Evolutionary conservation across 2,797 vertebrate species (phyloP).

Genomic region (Syngnathus rostellatus): DNA sequence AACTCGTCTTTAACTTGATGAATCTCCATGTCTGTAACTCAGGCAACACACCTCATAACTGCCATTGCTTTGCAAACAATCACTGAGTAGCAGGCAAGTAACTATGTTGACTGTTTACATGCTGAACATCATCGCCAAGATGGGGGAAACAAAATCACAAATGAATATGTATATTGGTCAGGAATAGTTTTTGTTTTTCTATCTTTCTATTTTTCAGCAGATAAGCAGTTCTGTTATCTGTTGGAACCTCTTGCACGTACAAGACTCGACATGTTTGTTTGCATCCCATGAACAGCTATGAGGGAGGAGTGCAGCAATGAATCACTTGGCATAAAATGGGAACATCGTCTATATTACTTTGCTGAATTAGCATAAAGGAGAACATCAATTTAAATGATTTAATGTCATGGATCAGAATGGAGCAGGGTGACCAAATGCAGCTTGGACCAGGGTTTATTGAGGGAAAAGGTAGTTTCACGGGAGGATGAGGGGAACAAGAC

Average conservation of each 20-base stretch:
- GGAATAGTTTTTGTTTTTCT: no score
- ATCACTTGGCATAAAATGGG: background rate
- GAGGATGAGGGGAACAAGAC: no score
- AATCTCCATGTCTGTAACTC: background rate
- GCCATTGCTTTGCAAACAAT: background rate
- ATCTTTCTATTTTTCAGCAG: background rate
- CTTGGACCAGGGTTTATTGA: no score
- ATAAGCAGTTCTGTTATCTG: background rate
- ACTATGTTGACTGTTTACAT: background rate
- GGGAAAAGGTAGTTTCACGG: no score
- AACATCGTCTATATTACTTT: background rate
- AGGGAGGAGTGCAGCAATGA: background rate
- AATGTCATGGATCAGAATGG: no score
- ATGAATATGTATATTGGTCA: background rate
- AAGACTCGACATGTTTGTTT: background rate
- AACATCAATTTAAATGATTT: no score
- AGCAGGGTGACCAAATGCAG: no score
- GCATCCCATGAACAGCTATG: background rate
- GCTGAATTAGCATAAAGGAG: no score
- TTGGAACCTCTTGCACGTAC: background rate
- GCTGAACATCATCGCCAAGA: background rate
- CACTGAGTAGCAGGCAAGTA: background rate
- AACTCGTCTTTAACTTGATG: background rate
- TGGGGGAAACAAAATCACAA: background rate
- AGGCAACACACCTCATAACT: background rate